A percentile compares a stretch with the other conserved stretches of the same genome.
These are phyloP conservation scores for Setophaga coronata DNA, from an alignment of 2,113 vertebrate species.

Conservation along the genomic window DNA sequence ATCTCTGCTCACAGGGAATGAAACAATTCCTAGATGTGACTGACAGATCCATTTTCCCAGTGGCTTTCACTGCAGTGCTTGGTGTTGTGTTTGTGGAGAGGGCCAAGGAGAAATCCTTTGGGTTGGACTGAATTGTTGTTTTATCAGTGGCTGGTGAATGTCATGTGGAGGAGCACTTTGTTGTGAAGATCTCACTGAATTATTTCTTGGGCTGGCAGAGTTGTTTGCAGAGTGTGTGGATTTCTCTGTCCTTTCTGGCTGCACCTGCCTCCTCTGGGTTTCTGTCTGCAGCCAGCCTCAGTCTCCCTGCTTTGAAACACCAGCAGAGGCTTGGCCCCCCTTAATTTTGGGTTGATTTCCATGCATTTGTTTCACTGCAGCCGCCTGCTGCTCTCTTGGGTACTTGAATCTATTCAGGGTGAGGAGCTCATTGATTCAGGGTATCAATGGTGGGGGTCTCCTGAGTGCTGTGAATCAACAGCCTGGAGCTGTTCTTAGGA, in stretches of 20 bases:
- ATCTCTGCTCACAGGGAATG: not conserved
- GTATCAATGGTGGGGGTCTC: not conserved
- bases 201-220: not conserved
- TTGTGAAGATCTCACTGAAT: not conserved
- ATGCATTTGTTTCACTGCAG: not conserved
- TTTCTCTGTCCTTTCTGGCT: not conserved
- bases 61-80: not conserved
- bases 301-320: not conserved
- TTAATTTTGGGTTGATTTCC: not conserved
- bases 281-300: not conserved
- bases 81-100: not conserved
- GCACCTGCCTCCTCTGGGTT: not conserved
- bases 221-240: not conserved
- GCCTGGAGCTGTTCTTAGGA: not conserved
- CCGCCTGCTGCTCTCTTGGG: not conserved
- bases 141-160: not conserved
- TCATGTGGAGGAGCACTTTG: not conserved
- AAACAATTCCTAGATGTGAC: not conserved
- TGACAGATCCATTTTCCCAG: not conserved
- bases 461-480: rapidly evolving
- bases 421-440: not conserved
- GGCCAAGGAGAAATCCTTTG: not conserved
- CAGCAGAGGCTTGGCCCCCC: not conserved
- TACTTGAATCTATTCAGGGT: not conserved
- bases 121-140: not conserved